These are phyloP conservation scores for Villa cingulata DNA, from an alignment of 2,888 invertebrate species.

Conservation along the genomic window DNA sequence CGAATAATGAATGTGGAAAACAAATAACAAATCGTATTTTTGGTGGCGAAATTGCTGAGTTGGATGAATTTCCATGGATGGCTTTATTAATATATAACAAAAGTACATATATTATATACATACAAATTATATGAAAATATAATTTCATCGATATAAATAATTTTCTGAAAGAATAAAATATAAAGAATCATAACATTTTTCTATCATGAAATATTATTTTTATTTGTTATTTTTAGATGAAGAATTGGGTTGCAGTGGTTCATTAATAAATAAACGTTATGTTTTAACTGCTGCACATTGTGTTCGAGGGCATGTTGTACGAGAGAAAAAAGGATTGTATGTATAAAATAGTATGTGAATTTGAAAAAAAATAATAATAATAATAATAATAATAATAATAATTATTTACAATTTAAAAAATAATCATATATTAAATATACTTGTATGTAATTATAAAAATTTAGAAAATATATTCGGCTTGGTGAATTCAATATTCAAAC, in stretches of 20 bases:
- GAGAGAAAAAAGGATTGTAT: conserved; percentile 37
- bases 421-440: neutral
- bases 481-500: conserved; percentile 53
- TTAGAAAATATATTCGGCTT: conserved; percentile 40
- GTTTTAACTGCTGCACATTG: conserved; percentile 51
- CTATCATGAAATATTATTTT: no score
- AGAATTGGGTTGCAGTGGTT: conserved; percentile 48
- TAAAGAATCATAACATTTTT: neutral
- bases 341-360: conserved; percentile 21
- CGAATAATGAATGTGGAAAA: conserved; percentile 40
- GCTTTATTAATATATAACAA: conserved; percentile 43
- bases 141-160: neutral
- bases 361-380: neutral
- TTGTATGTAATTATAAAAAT: neutral
- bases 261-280: conserved; percentile 43
- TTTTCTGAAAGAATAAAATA: neutral
- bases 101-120: conserved; percentile 25
- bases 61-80: conserved; percentile 53
- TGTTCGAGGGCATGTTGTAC: conserved; percentile 38
- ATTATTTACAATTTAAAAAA: neutral
- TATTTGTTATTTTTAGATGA: conserved; percentile 24
- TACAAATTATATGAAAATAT: no score
- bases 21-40: conserved; percentile 45
- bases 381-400: no score
- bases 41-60: conserved; percentile 46